Evolutionary conservation across 2,113 vertebrate species (phyloP), one percentile per base, ranked within the genome.

Genomic region (Pluvianellus socialis): DNA sequence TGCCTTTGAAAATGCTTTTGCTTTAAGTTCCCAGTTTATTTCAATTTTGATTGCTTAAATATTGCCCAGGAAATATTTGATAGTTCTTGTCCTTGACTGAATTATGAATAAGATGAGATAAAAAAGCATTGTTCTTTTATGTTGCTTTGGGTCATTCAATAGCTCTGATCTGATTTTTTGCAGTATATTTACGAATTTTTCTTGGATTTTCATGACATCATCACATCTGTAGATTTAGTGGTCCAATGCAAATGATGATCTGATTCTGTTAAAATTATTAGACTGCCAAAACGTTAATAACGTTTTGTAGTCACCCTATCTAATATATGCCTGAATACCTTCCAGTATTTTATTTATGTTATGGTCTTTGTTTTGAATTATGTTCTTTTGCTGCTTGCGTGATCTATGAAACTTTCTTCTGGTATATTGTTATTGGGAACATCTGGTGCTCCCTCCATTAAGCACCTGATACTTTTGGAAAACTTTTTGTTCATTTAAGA

Each of bases 291-390:
- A 55, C 55, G 55, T 86, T 85, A 96, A 82, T 55, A 84, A 47
- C 7, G 7, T 88, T 97, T 95, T 88, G 4, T 87, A 73, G 97
- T 96, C 74, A 92, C 68, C 90, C 68, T 84, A 93, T 96, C 76
- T 97, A 92, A 86, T 94, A 74, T 67, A 80, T 83, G 55, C 85
- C 94, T 80, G 86, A 92, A 96, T 61, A 80, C 50, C 75, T 77
- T 84, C 79, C 85, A 49, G 40, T 77, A 74, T 96, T 96, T 96
- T 95, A 80, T 96, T 97, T 97, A 88, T 94, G 56, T 83, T 88
- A 63, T 40, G 42, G 45, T 77, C 18, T 94, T 93, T 47, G 22
- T 93, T 96, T 92, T 89, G 79, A 94, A 76, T 96, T 82, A 79
- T 28, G 50, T 91, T 88, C 30, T 96, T 97, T 94, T 84, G 77